Percentiles rank a stretch among this genome's conserved stretches.
Conservation (phyloP, 2,797 vertebrate species). For the Acanthurus leucopareius region DNA sequence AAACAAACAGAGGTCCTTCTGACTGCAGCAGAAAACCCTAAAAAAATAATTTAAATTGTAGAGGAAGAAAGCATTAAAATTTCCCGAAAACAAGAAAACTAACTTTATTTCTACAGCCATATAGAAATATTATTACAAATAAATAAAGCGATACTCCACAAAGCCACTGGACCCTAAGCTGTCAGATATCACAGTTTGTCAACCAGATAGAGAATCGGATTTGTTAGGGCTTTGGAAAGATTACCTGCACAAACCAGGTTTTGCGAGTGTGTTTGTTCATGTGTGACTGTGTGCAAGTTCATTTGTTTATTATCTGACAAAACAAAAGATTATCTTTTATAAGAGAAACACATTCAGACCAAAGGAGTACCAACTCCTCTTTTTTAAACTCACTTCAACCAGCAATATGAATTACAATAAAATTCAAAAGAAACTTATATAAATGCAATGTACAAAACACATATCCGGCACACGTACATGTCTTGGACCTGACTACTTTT, state of each 20-base stretch:
- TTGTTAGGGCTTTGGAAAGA: slow-evolving; percentile 29
- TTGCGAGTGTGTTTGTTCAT: background rate
- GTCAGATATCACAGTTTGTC: slow-evolving; percentile 38
- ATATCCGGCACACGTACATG: background rate
- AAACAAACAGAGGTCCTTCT: background rate
- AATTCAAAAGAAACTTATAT: background rate
- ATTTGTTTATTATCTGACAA: slow-evolving; percentile 13
- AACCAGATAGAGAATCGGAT: slow-evolving; percentile 5
- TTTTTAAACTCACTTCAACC: background rate
- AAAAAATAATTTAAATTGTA: too few relatives aligned
- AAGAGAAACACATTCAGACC: background rate
- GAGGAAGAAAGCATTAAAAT: too few relatives aligned
- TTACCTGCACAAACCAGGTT: slow-evolving; percentile 15
- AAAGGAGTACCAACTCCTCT: background rate
- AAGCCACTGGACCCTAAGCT: slow-evolving; percentile 9
- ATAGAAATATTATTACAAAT: slow-evolving; percentile 18
- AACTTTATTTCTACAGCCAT: slow-evolving; percentile 1
- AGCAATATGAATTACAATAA: background rate
- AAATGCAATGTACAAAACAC: slow-evolving; percentile 3
- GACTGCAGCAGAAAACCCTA: background rate
- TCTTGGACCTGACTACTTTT: background rate
- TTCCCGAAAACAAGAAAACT: background rate
- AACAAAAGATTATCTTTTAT: background rate
- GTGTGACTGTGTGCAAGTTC: background rate
- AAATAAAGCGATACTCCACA: background rate